These are phyloP conservation scores for Cheilosia grossa DNA, from an alignment of 2,888 invertebrate genomes.

Conservation along the genomic window DNA sequence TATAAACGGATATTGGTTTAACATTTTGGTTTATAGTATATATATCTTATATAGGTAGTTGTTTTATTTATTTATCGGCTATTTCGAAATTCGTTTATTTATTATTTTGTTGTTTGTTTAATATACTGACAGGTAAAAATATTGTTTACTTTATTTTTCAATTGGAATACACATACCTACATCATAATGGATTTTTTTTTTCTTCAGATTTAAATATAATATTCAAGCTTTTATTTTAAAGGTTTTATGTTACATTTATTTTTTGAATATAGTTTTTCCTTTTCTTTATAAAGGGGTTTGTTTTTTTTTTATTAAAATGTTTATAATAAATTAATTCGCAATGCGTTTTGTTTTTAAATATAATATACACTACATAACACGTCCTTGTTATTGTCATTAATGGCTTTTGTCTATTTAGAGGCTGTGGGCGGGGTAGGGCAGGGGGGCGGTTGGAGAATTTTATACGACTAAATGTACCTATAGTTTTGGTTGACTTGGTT, in stretches of 20 bases:
- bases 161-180: slow-evolving; percentile 63
- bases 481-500: slow-evolving; percentile 8
- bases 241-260: slow-evolving; percentile 75
- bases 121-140: slow-evolving; percentile 68
- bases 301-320: slow-evolving; percentile 15
- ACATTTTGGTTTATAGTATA: slow-evolving; percentile 77
- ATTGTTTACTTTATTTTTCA: slow-evolving; percentile 46
- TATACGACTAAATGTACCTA: neutral
- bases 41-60: slow-evolving; percentile 57
- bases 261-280: slow-evolving; percentile 39
- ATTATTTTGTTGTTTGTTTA: slow-evolving; percentile 26
- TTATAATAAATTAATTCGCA: slow-evolving; percentile 48
- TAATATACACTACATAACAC: slow-evolving; percentile 62
- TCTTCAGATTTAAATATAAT: slow-evolving; percentile 45
- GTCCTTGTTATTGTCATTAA: slow-evolving; percentile 68
- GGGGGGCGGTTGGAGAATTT: slow-evolving; percentile 25
- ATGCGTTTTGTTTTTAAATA: slow-evolving; percentile 31
- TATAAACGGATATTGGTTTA: slow-evolving; percentile 78
- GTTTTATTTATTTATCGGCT: slow-evolving; percentile 46
- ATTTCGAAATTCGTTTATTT: slow-evolving; percentile 64
- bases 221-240: slow-evolving; percentile 50
- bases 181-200: slow-evolving; percentile 72
- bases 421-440: slow-evolving; percentile 26
- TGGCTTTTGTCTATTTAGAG: slow-evolving; percentile 62
- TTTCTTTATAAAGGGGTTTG: slow-evolving; percentile 18